Base-by-base conservation (phyloP, 37 sponge, comb jelly and placozoan species). In the Petrosia ficiformis region DNA sequence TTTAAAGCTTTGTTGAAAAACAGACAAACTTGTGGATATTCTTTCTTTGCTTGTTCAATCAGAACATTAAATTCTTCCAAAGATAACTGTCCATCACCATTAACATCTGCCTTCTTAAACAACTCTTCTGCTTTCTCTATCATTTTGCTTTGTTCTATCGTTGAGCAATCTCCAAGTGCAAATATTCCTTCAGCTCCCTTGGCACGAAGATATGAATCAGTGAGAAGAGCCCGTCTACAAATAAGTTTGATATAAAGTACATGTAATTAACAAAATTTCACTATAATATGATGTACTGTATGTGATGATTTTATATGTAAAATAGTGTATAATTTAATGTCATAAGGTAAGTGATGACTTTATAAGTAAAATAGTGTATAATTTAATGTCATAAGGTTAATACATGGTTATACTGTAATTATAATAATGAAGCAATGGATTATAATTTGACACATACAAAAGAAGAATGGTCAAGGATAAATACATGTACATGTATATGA, bases 141-240 rank as follows among this genome's bases (percentile, higher is more conserved):
- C 82, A 87, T 87, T 33, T 35, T 65, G 63, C 82, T 74, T 26
- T 76, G 77, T 42, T 83, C 84, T 8, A 82, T 77, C 34, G 89
- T 82, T 70, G 78, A 73, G 73, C 89, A 88, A 65, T 88, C 89
- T n/a, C 89, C 89, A 4, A 88, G 44, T 16, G 89, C 89, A 82
- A 79, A 88, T 44, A 88, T 69, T 33, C 79, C 79, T 41, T 87
- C 88, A 8, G 89, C 89, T 32, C 89, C 89, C 54, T 78, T 73
- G 11, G 78, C 79, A 41, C 83, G 68, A 19, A 88, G 68, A 42
- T 44, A 88, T 44, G 65, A 59, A 67, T 88, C 89, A 21, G 89
- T 88, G 0, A 78, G 11, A 4, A 88, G 67, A 32, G 84, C 79
- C 26, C 69, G 59, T 40, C 89, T 88, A 65, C 3, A 11, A 71